These are phyloP conservation scores for Cercocebus atys DNA, from an alignment of 2,113 vertebrate species.

Conservation along the genomic window DNA sequence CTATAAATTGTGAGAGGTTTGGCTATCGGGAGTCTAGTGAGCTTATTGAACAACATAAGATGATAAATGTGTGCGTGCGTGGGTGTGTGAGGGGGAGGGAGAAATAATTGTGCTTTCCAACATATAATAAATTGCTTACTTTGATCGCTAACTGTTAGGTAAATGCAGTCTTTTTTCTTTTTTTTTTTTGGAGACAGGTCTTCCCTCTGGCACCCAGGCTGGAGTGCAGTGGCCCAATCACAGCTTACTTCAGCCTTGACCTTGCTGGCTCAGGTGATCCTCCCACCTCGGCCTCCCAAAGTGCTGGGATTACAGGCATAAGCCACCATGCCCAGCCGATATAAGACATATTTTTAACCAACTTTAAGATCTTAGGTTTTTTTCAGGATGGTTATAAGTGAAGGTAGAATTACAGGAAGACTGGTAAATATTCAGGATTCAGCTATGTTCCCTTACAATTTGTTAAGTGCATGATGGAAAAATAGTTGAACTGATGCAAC, in stretches of 20 bases:
- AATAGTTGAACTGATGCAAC: background rate
- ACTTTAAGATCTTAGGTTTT: background rate
- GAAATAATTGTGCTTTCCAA: background rate
- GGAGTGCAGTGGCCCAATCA: background rate
- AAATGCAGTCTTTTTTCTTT: background rate
- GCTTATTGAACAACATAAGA: background rate
- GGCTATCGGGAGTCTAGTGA: background rate
- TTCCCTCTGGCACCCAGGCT: background rate
- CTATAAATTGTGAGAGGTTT: background rate
- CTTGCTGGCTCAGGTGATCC: background rate
- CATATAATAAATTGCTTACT: background rate
- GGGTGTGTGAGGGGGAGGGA: background rate
- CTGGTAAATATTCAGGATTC: background rate
- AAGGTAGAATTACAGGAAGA: background rate
- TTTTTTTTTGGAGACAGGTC: background rate
- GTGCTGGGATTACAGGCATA: background rate
- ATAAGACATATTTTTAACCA: background rate
- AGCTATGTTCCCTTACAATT: background rate
- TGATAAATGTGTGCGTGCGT: background rate
- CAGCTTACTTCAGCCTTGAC: too few species aligned
- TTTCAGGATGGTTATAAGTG: background rate
- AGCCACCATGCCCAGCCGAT: background rate
- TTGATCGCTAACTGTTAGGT: background rate
- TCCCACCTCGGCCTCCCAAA: background rate
- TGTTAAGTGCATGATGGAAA: constrained; percentile 78